Percentiles rank a stretch among this genome's conserved stretches.
Conservation (phyloP, 1,140 invertebrate species). For the Anoplophora glabripennis region DNA sequence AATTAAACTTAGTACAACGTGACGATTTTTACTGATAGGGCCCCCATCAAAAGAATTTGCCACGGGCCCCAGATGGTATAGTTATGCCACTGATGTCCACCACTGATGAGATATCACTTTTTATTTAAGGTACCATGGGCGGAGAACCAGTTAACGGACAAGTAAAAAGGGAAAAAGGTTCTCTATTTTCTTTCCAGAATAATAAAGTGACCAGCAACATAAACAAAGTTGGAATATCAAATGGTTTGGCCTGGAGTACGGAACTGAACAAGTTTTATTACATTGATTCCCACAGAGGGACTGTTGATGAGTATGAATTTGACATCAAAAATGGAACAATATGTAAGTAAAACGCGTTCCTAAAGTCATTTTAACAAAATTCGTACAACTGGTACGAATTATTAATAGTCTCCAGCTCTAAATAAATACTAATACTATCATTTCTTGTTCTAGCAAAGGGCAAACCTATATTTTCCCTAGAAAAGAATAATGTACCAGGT, state of each 20-base stretch:
- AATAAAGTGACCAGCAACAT: slow-evolving; percentile 37
- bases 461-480: slow-evolving; percentile 31
- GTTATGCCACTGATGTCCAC: too few relatives aligned
- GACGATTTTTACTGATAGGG: too few relatives aligned
- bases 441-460: slow-evolving; percentile 39
- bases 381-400: too few relatives aligned
- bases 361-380: too few relatives aligned
- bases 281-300: slow-evolving; percentile 64
- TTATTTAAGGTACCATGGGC: slow-evolving; percentile 37
- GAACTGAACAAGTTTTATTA: slow-evolving; percentile 70
- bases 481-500: slow-evolving; percentile 22
- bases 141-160: too few relatives aligned
- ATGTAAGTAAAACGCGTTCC: slow-evolving; percentile 53
- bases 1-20: too few relatives aligned
- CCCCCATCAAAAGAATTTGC: too few relatives aligned
- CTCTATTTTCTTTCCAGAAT: slow-evolving; percentile 28
- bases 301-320: slow-evolving; percentile 71
- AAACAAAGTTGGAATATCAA: slow-evolving; percentile 65
- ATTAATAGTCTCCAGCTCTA: too few relatives aligned
- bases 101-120: too few relatives aligned
- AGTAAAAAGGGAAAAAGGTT: slow-evolving; percentile 28
- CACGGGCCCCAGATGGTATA: too few relatives aligned
- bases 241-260: slow-evolving; percentile 76
- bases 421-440: slow-evolving; percentile 10
- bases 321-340: slow-evolving; percentile 64